phyloP scores from a whole-genome alignment of 1,140 invertebrate species.

The Zaprionus nigranus region DNA sequence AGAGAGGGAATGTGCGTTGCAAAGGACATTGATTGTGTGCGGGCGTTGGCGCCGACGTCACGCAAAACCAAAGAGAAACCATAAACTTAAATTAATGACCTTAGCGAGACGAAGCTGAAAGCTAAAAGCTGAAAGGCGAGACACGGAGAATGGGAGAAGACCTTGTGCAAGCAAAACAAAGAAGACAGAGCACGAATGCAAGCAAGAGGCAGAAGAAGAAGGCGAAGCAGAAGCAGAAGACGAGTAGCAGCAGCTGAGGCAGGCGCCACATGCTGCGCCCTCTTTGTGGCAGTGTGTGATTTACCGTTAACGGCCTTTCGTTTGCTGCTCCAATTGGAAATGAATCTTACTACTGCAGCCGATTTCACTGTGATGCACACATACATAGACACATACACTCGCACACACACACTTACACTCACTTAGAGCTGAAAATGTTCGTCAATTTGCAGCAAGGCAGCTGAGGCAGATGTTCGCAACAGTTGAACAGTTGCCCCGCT shows the following conservation, averaged over 20 bases:
- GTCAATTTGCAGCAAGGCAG: constrained; percentile 56
- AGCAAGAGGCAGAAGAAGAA: constrained; percentile 30
- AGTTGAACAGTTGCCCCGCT: constrained; percentile 24
- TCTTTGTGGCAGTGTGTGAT: constrained; percentile 58
- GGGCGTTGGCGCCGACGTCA: constrained; percentile 68
- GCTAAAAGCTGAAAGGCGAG: constrained; percentile 16
- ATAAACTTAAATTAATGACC: constrained; percentile 84
- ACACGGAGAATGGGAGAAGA: constrained; percentile 1
- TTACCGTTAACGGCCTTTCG: constrained; percentile 72
- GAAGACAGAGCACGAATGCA: constrained; percentile 25
- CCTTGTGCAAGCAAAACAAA: constrained; percentile 18
- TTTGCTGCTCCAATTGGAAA: constrained; percentile 64
- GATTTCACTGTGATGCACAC: constrained; percentile 76
- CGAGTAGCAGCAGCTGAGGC: constrained; percentile 14
- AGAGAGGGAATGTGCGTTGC: constrained; percentile 23
- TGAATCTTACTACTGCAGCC: constrained; percentile 74
- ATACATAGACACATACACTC: constrained; percentile 16
- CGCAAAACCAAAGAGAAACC: constrained; percentile 80
- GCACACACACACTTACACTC: not conserved
- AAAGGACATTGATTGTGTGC: constrained; percentile 77
- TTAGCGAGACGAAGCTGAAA: constrained; percentile 42
- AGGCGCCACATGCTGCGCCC: constrained; percentile 31
- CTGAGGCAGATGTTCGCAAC: constrained; percentile 56
- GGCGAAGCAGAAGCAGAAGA: constrained; percentile 16
- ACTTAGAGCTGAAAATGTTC: constrained; percentile 60